Evolutionary conservation across 2,888 invertebrate species (phyloP), one percentile per base, ranked within the genome.

Genomic region (Bellardia pandia): DNA sequence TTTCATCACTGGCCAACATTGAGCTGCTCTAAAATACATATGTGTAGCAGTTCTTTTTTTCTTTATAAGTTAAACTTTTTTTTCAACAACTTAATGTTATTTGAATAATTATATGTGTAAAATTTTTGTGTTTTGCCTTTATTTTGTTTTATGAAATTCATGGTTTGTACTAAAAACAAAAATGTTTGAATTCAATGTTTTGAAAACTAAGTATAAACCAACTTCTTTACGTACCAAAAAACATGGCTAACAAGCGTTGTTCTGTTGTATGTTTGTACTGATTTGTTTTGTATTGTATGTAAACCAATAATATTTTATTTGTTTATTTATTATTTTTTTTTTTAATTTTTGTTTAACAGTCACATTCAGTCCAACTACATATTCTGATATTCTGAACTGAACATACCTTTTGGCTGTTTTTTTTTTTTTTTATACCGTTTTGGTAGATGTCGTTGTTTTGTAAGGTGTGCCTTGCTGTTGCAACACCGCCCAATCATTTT

Each of bases 401-500:
- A 74, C 71, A 77, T 83, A 72, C 13, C 81, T 86, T 72, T 53
- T 66, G 66, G 66, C 45, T 68, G 48, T 45, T 37, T 30, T 33
- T 68, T 45, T 51, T 14, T 51, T 51, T 51, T 14, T 3, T 51
- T 71, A 74, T 66, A 85, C 84, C 79, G 77, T 87, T 87, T 74
- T 72, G 42, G 68, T 72, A 76, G 75, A 75, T 76, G 71, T 71
- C 78, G 56, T 86, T 85, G 45, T 68, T 60, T 56, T 72, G 45
- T 75, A 85, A 85, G 87, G 87, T 87, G 87, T 85, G 87, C 76
- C 87, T 82, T 69, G 74, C 23, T 51, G 30, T 42, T 87, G 81
- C 82, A 81, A 64, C 74, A 82, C 87, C 85, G 85, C 85, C 87
- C 85, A 87, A 81, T 71, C 75, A 87, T 85, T 85, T 58, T 75